Conservation (phyloP, 2,113 vertebrate genomes). For the Archocentrus centrarchus region DNA sequence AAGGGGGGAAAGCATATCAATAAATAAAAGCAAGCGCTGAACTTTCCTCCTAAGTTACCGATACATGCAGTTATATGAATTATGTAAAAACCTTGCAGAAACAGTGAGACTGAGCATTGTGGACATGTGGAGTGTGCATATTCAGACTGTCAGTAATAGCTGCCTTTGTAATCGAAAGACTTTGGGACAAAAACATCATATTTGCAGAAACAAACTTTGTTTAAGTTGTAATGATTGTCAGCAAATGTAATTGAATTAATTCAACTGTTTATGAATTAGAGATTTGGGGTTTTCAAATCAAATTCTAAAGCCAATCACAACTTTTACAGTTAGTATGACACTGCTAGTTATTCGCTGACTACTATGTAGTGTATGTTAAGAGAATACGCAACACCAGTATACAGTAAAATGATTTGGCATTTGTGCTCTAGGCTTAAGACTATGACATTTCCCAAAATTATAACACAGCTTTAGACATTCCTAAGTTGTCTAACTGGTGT, state of each 20-base stretch:
- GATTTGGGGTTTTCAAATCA: background rate
- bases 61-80: slow-evolving; percentile 44
- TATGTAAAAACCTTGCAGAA: slow-evolving; percentile 45
- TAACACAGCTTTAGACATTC: slow-evolving; percentile 23
- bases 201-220: slow-evolving; percentile 36
- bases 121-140: slow-evolving; percentile 64
- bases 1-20: slow-evolving; percentile 25
- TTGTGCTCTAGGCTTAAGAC: slow-evolving; percentile 58
- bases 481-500: background rate
- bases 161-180: slow-evolving; percentile 76
- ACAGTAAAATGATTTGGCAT: slow-evolving; percentile 65
- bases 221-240: slow-evolving; percentile 18
- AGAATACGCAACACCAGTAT: slow-evolving; percentile 68
- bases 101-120: slow-evolving; percentile 37
- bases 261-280: background rate
- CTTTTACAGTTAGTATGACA: slow-evolving; percentile 9
- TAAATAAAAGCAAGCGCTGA: slow-evolving; percentile 19
- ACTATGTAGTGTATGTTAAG: slow-evolving; percentile 33
- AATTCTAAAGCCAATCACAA: slow-evolving; percentile 16
- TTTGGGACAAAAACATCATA: slow-evolving; percentile 43
- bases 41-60: slow-evolving; percentile 32
- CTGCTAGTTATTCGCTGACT: slow-evolving; percentile 8
- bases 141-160: slow-evolving; percentile 73
- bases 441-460: slow-evolving; percentile 20
- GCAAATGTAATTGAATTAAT: slow-evolving; percentile 20